Base-by-base conservation (phyloP, 2,888 invertebrate species). In the Terebella lapidaria region DNA sequence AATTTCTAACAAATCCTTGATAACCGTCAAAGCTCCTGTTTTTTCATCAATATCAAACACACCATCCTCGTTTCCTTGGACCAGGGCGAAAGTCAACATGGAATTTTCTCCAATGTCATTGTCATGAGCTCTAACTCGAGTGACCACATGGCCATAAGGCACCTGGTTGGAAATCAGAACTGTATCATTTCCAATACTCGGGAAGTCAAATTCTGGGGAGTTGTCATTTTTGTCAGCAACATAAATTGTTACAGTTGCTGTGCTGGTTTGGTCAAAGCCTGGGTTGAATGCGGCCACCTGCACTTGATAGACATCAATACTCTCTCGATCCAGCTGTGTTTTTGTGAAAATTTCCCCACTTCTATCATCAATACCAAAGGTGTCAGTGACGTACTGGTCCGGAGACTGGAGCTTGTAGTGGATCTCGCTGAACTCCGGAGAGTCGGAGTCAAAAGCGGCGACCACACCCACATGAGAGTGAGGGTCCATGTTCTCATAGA, bases 161-260 rank as follows among this genome's bases (percentile, higher is more conserved):
- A 45, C 55, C 27, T 49, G 30, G 54, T 58, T 63, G 24, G 62
- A 61, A 18, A 56, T 26, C 52, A 20, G 24, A 4, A 56, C 56
- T 1, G 56, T 59, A 45, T 60, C 35, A 35, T 59, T 59, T 5
- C n/a, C n/a, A 4, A 54, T 15, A n/a, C 18, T 30, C 5, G 62
- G 56, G 27, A 63, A 65, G 35, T 52, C 49, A 18, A 65, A 49
- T 18, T 45, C 56, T 5, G 65, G 65, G 2, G 56, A 55, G 56
- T 65, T 57, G 56, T 65, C 65, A 27, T 65, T 65, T 28, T 57
- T 59, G 35, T 65, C 65, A 10, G 51, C 57, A 1, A 65, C 58
- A 28, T 56, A 54, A 18, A 65, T 49, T 4, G 56, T 53, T 2
- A 65, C 56, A 18, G 52, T 42, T 3, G 56, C 58, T 3, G 60